A percentile compares a stretch with the other conserved stretches of the same genome.
Evolutionary conservation across 2,888 invertebrate species (phyloP).

Genomic region (Nemurella pictetii): DNA sequence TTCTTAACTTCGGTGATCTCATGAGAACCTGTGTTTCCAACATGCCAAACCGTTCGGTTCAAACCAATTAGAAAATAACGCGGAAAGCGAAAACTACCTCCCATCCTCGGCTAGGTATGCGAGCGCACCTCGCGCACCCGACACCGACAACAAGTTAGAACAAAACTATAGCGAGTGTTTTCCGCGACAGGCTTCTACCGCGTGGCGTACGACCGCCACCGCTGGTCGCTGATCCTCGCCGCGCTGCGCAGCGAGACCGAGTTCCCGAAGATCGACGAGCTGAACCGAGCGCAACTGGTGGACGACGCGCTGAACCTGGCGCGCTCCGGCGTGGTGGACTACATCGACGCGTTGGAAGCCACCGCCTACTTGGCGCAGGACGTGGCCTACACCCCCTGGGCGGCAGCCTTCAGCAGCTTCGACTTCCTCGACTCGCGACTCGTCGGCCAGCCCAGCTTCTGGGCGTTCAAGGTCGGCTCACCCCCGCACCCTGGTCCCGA

Average conservation of each 20-base stretch:
- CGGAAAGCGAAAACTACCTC: too few species aligned
- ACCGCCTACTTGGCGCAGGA: neutral
- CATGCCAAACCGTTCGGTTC: too few species aligned
- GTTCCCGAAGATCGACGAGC: neutral
- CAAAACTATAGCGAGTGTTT: too few species aligned
- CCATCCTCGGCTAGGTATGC: too few species aligned
- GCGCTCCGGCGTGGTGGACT: slow-evolving; percentile 8
- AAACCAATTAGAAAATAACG: too few species aligned
- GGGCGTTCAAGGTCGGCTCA: slow-evolving; percentile 4
- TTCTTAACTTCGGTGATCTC: too few species aligned
- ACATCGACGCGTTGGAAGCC: slow-evolving; percentile 2
- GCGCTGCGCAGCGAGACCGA: neutral
- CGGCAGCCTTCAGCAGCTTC: slow-evolving; percentile 13
- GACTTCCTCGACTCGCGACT: slow-evolving; percentile 22
- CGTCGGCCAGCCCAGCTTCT: neutral
- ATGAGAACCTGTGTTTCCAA: too few species aligned
- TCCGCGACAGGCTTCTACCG: neutral
- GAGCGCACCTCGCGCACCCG: too few species aligned
- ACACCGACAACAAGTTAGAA: too few species aligned
- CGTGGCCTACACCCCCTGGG: slow-evolving; percentile 9
- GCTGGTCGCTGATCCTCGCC: neutral
- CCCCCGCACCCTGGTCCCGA: too few species aligned
- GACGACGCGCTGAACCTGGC: slow-evolving; percentile 28
- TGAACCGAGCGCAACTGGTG: neutral
- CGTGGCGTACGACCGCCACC: neutral